Base-by-base conservation (phyloP, 2,888 invertebrate genomes). In the Meganola albula region DNA sequence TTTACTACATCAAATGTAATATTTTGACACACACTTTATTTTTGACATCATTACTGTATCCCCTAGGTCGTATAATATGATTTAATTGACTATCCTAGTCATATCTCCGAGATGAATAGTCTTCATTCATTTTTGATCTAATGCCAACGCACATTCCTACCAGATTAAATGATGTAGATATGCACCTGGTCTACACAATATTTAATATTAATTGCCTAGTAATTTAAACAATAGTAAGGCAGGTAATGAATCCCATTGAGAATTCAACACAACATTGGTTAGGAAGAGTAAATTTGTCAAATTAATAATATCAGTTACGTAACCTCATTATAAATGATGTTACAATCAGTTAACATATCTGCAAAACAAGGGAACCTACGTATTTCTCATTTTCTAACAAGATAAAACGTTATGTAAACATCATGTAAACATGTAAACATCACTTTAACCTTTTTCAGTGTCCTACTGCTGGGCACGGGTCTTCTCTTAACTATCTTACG, bases 391-490 rank as follows among this genome's bases (percentile, higher is more conserved):
- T 43, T 40, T 40, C 53, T 53, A 48, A 50, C 54, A 50, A 59
- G 57, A n/a, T n/a, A n/a, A n/a, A n/a, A n/a, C n/a, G n/a, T n/a
- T n/a, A n/a, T n/a, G n/a, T n/a, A n/a, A n/a, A n/a, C n/a, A n/a
- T n/a, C n/a, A n/a, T 61, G 53, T 58, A 62, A 66, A 61, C 59
- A 57, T 54, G 62, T 55, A 51, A 63, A 63, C 60, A n/a, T n/a
- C n/a, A n/a, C n/a, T n/a, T n/a, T n/a, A n/a, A n/a, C n/a, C n/a
- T n/a, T n/a, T n/a, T n/a, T n/a, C n/a, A n/a, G n/a, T n/a, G n/a
- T n/a, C n/a, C n/a, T n/a, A n/a, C n/a, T n/a, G n/a, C n/a, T n/a
- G n/a, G n/a, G n/a, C n/a, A n/a, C n/a, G n/a, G n/a, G n/a, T n/a
- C n/a, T n/a, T n/a, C n/a, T n/a, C n/a, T n/a, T n/a, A n/a, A n/a